Percentiles rank a stretch among this genome's conserved stretches.
Conservation (phyloP, 2,888 invertebrate genomes). For the Sturmia bella region DNA sequence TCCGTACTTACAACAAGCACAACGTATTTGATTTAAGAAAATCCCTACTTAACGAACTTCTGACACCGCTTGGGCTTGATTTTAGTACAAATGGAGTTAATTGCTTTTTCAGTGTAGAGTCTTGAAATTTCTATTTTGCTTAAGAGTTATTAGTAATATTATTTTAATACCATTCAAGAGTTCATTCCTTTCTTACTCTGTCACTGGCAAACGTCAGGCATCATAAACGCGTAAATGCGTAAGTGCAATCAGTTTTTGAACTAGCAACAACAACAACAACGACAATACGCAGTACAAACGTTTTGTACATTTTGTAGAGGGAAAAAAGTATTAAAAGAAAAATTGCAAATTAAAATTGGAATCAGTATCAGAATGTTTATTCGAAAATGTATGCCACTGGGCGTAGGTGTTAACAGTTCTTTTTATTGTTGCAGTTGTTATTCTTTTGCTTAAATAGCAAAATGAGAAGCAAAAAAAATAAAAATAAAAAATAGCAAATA, state of each 20-base stretch:
- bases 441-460: slow-evolving; percentile 34
- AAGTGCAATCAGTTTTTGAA: slow-evolving; percentile 60
- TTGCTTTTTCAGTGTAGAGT: no score
- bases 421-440: slow-evolving; percentile 36
- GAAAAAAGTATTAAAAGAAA: slow-evolving; percentile 16
- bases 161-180: background rate
- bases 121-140: no score
- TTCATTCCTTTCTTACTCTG: slow-evolving; percentile 8
- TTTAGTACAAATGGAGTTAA: no score
- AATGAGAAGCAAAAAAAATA: background rate
- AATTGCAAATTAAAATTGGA: slow-evolving; percentile 42
- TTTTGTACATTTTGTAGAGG: slow-evolving; percentile 3
- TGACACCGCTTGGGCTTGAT: no score
- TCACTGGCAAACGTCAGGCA: slow-evolving; percentile 38
- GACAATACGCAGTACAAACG: background rate
- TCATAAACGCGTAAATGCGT: slow-evolving; percentile 61
- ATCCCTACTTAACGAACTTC: no score
- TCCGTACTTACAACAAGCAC: no score
- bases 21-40: no score
- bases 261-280: slow-evolving; percentile 31
- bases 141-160: no score
- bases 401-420: slow-evolving; percentile 71
- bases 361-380: slow-evolving; percentile 55
- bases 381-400: slow-evolving; percentile 71
- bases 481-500: background rate